A percentile compares a stretch with the other conserved stretches of the same genome.
These are phyloP conservation scores for Pentamera pediparva DNA, from an alignment of 53 echinoderm and acorn worm genomes.

Conservation along the genomic window DNA sequence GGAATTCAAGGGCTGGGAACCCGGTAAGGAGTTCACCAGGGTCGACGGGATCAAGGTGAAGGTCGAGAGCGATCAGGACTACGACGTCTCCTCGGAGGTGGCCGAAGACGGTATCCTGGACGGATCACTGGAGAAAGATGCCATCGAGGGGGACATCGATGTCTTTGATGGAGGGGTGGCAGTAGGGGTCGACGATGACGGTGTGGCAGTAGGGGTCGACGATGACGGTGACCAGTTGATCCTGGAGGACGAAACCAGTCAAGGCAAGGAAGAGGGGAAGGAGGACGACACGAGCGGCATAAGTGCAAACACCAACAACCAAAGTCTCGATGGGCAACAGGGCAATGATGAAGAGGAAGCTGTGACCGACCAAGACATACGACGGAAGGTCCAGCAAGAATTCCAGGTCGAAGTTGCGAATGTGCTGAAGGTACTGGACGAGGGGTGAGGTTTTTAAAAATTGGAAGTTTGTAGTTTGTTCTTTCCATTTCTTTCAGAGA, in stretches of 20 bases:
- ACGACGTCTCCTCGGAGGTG: too few species aligned
- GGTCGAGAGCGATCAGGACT: too few species aligned
- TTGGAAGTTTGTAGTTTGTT: neutral
- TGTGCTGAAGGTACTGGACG: slow-evolving; percentile 25
- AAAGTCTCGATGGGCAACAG: neutral
- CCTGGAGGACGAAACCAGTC: neutral
- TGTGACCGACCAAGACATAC: slow-evolving; percentile 10
- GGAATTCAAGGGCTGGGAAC: slow-evolving; percentile 27
- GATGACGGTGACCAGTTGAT: neutral
- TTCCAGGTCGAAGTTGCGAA: slow-evolving; percentile 29
- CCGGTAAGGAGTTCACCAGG: slow-evolving; percentile 19
- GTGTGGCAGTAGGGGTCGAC: too few species aligned
- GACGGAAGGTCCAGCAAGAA: slow-evolving; percentile 25
- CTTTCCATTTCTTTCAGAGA: neutral
- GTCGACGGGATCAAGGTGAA: neutral
- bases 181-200: too few species aligned
- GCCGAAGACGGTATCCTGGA: too few species aligned
- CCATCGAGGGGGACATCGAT: too few species aligned
- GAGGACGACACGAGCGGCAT: neutral
- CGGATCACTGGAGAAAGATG: too few species aligned
- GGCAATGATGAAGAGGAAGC: neutral
- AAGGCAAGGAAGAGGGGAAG: neutral
- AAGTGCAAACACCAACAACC: neutral
- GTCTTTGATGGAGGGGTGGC: too few species aligned
- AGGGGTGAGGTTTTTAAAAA: neutral